phyloP scores from a whole-genome alignment of 1,140 invertebrate species.

The Scaptomyza pallida region DNA sequence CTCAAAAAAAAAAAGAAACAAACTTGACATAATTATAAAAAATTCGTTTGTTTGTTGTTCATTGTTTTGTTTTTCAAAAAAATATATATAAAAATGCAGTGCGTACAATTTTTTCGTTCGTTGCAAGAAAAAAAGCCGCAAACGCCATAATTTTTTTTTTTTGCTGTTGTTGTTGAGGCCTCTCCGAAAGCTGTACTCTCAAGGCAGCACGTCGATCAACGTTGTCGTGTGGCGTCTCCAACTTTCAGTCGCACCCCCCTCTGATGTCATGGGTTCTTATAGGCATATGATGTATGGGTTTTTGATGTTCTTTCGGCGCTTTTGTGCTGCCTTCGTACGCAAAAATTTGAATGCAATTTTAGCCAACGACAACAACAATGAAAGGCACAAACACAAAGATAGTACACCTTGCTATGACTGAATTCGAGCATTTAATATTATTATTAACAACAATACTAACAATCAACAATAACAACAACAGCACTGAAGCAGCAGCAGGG shows the following conservation, averaged over 20 bases:
- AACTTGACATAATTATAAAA: conserved; percentile 79
- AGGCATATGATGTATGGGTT: conserved; percentile 46
- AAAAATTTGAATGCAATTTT: conserved; percentile 53
- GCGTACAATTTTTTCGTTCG: conserved; percentile 62
- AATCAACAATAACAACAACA: conserved; percentile 44
- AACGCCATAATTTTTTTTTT: conserved; percentile 64
- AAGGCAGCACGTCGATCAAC: conserved; percentile 46
- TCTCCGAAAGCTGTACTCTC: conserved; percentile 36
- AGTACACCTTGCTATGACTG: conserved; percentile 49
- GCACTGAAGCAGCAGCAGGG: conserved; percentile 36
- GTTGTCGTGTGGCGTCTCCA: conserved; percentile 29
- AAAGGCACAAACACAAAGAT: conserved; percentile 11
- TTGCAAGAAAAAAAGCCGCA: conserved; percentile 56
- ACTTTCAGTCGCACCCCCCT: neutral
- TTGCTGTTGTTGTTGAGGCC: conserved; percentile 28
- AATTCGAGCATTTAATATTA: conserved; percentile 25
- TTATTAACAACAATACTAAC: conserved; percentile 15
- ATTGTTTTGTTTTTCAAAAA: no score
- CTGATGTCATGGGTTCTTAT: conserved; percentile 52
- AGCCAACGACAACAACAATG: conserved; percentile 24
- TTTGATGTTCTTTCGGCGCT: conserved; percentile 10
- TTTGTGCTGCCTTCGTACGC: conserved; percentile 46
- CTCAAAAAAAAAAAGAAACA: conserved; percentile 49
- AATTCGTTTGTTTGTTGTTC: conserved; percentile 34
- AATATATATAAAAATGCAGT: conserved; percentile 62